Evolutionary conservation across 2,888 invertebrate species (phyloP).

Genomic region (Pseudeuparius sepicola): DNA sequence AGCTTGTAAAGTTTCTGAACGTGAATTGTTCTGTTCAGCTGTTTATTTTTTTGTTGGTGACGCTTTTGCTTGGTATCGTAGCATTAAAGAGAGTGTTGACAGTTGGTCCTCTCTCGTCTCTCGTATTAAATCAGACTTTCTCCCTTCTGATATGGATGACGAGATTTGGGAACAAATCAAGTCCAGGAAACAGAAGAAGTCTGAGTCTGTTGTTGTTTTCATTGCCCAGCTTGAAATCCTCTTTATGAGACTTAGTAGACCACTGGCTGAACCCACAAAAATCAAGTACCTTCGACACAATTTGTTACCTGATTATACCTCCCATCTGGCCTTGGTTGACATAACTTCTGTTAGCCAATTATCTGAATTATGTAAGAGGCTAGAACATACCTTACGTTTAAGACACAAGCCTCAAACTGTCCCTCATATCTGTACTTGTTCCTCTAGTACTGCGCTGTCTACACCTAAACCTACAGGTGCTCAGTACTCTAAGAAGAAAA

Average conservation of each 20-base stretch:
- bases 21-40: no score
- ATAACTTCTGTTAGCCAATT: slow-evolving; percentile 4
- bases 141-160: slow-evolving; percentile 9
- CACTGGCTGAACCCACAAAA: slow-evolving; percentile 6
- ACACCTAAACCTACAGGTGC: no score
- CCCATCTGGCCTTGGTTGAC: not conserved
- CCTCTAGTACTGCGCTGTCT: no score
- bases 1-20: no score
- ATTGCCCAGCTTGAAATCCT: slow-evolving; percentile 6
- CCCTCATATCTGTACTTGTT: no score
- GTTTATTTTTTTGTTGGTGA: no score
- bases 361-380: slow-evolving; percentile 1
- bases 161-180: slow-evolving; percentile 8
- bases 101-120: not conserved
- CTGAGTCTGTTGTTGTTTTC: slow-evolving; percentile 1
- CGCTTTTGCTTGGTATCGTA: no score
- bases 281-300: slow-evolving; percentile 4
- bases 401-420: no score
- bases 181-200: slow-evolving; percentile 3
- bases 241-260: not conserved
- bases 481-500: no score
- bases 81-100: no score
- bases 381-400: no score
- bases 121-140: slow-evolving; percentile 6
- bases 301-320: slow-evolving; percentile 1